A percentile compares a stretch with the other conserved stretches of the same genome.
Evolutionary conservation across 2,113 vertebrate genomes (phyloP).

Genomic region (Pollimyrus isidori): DNA sequence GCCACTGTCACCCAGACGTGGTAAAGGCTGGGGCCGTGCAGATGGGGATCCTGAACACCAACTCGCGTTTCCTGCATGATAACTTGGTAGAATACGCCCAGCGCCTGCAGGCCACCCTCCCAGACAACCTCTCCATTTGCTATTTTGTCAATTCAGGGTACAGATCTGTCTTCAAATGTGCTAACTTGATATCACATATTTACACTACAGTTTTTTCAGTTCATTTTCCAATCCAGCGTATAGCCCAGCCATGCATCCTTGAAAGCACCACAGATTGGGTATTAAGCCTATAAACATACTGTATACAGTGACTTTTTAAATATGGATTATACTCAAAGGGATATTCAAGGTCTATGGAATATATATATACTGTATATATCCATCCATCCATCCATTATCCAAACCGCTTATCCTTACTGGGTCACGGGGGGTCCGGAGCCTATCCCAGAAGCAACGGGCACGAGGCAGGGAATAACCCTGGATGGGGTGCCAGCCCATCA

Average conservation of each 20-base stretch:
- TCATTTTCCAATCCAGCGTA: not conserved
- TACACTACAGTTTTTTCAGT: not conserved
- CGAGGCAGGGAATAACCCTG: too few species aligned
- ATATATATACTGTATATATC: too few species aligned
- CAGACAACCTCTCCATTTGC: conserved; percentile 79
- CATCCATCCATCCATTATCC: too few species aligned
- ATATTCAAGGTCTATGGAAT: not conserved
- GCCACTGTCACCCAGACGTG: conserved; percentile 88
- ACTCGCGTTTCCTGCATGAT: conserved; percentile 91
- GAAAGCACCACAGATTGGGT: not conserved
- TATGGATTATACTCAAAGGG: not conserved
- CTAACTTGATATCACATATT: not conserved
- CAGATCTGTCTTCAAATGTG: conserved; percentile 26
- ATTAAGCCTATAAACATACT: not conserved
- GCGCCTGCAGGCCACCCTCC: conserved; percentile 76
- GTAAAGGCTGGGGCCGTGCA: conserved; percentile 76
- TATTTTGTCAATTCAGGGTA: conserved; percentile 98
- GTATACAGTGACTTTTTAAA: not conserved
- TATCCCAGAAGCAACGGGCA: too few species aligned
- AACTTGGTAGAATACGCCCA: conserved; percentile 84
- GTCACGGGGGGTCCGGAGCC: too few species aligned
- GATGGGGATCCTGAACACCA: conserved; percentile 94
- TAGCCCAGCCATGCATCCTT: not conserved
- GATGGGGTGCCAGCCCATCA: too few species aligned
- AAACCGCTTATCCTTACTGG: too few species aligned